Evolutionary conservation across 2,888 invertebrate species (phyloP), one percentile per base, ranked within the genome.

Genomic region (Lamellibrachia columna): DNA sequence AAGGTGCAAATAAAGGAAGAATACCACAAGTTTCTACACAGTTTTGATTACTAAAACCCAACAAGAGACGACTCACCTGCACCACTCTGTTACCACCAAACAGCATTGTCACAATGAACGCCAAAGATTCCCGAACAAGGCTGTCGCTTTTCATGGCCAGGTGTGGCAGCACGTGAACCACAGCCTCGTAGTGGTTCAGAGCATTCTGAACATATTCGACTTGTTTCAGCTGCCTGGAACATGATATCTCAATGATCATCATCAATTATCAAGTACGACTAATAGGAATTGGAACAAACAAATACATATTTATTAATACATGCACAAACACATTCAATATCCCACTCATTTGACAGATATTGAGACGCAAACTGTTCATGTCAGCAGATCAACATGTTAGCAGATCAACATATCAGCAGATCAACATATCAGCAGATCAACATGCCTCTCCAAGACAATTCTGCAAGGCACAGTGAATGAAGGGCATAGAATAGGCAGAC

Each of bases 61-160:
- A 9, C 22, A 22, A 60, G 9, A 60, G 60, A 1, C 0, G 6
- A n/a, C 92, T 90, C 93, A 95, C 96, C 96, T 96, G 96, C 0
- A 96, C 96, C 7, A 93, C 93, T 22, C 94, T 94, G 93, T 96
- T 96, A 53, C 96, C 96, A 94, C 96, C 96, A 93, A 96, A 96
- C 91, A 96, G 95, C 95, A 96, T 95, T 91, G 95, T 94, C 92
- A 96, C 96, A 6, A 96, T 94, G 93, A 95, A 95, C 6, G 96
- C 96, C 53, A 96, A 94, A 3, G 96, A 95, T 93, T 96, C 96
- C 92, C 95, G 95, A 92, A 95, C 96, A 53, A 96, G 95, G 53
- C 95, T 95, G 92, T 96, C 96, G 94, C 95, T 95, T 40, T 95
- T 93, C 8, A 96, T 94, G 2, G 95, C 96, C 93, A 96, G 94